phyloP scores from a whole-genome alignment of 2,113 vertebrate species.

The Anthoscopus minutus region DNA sequence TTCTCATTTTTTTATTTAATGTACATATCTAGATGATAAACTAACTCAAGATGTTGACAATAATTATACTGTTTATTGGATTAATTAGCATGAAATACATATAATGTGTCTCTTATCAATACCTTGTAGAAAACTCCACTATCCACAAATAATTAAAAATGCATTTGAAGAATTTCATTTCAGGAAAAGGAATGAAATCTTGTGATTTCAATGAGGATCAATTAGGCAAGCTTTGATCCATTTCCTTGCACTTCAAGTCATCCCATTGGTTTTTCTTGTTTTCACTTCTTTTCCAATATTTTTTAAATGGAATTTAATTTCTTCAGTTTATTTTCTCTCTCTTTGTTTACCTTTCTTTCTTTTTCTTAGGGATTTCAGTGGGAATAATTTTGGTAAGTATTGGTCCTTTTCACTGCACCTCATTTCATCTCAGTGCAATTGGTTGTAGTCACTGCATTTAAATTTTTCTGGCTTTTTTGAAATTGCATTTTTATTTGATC shows the following conservation, averaged over 20 bases:
- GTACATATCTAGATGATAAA: background rate
- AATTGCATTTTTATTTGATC: background rate
- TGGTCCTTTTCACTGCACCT: background rate
- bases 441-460: background rate
- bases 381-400: background rate
- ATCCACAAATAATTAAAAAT: background rate
- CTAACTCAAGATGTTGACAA: background rate
- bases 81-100: background rate
- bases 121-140: background rate
- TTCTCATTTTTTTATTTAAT: background rate
- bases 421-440: background rate
- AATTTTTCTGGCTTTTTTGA: background rate
- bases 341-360: background rate
- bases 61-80: background rate
- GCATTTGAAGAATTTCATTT: background rate
- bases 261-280: background rate
- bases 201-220: accelerated
- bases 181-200: background rate
- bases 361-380: too few relatives aligned
- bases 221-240: accelerated
- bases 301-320: background rate
- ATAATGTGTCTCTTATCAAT: background rate
- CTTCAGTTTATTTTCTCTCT: background rate
- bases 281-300: background rate
- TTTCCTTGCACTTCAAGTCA: background rate